Evolutionary conservation across 2,113 vertebrate species (phyloP), one percentile per base, ranked within the genome.

Genomic region (Bufo bufo): DNA sequence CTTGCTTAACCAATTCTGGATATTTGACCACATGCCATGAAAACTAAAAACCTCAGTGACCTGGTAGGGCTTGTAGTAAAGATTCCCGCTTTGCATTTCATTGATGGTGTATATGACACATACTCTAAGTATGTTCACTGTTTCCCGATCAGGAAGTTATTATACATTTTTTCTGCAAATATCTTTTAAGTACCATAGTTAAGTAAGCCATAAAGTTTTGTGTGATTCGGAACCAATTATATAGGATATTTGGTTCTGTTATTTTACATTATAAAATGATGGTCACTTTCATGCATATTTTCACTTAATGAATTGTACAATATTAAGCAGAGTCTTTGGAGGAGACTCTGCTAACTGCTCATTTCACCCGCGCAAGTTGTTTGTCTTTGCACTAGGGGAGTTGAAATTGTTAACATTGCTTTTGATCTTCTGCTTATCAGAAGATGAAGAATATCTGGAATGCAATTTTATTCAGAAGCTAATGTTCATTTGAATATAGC

Each of bases 401-500:
- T 52, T 54, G 11, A 50, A 71, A 87, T 58, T 58, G 63, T 54
- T 69, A 54, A 72, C 47, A 69, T 59, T 88, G 56, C 69, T 77
- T 83, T 88, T 88, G 69, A 88, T 81, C 54, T 83, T 65, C 75
- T 63, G 45, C 69, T 83, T 61, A 83, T 88, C 78, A 87, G 54
- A 82, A 82, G 66, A 82, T 82, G 78, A 82, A 82, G 71, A 85
- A 77, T 86, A 88, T 88, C 66, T 82, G 61, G 23, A 71, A 86
- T 78, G 75, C 74, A 78, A 78, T 77, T 80, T 87, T 78, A 87
- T 87, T 87, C 43, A 23, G 43, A 23, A 33, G 4, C 79, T 89
- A 84, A 84, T 84, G 49, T 78, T 82, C 45, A 84, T 88, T 87
- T 84, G 69, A 88, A 88, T 88, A 84, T 77, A 43, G 54, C 74